Evolutionary conservation across 2,888 invertebrate species (phyloP), one percentile per base, ranked within the genome.

Genomic region (Troides oblongomaculatus): DNA sequence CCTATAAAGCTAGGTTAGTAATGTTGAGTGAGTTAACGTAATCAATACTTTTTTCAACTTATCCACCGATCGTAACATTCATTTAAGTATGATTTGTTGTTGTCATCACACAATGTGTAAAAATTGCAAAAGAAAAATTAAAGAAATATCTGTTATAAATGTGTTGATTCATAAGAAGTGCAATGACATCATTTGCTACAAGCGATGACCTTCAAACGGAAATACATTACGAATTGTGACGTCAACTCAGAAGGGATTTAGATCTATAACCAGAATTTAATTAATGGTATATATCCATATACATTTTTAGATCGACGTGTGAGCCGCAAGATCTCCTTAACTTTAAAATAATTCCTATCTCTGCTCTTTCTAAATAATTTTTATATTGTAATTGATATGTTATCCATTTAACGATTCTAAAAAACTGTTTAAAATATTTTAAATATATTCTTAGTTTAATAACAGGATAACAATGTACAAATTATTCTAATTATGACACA

Each of bases 1-100:
- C 17, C 50, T 50, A 50, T 57, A 57, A 53, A 64, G 25, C 56
- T 64, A 36, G 64, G 60, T 57, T 70, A 30, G 56, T 64, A 64
- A 70, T 61, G 56, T 70, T 64, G 70, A 67, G 70, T 70, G 70
- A 57, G 23, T 39, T 17, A 60, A 56, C 5, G 25, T 46, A 67
- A 70, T 70, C 70, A 46, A 70, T 70, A 70, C 39, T 67, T 58
- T 66, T 64, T 64, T 17, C 50, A 4, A 50, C 12, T 17, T 5
- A 50, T 39, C 53, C 30, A 30, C 58, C 66, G 53, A 59, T 53
- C 17, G 53, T 46, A 43, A 70, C 61, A 46, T 25, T 63, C 53
- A 23, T 21, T 57, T 25, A 36, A 46, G 46, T 17, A 21, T 59
- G 36, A 25, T 18, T 50, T 53, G 46, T 43, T 46, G 53, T 21